Evolutionary conservation across 2,113 vertebrate genomes (phyloP).

Genomic region (Syngnathus scovelli): DNA sequence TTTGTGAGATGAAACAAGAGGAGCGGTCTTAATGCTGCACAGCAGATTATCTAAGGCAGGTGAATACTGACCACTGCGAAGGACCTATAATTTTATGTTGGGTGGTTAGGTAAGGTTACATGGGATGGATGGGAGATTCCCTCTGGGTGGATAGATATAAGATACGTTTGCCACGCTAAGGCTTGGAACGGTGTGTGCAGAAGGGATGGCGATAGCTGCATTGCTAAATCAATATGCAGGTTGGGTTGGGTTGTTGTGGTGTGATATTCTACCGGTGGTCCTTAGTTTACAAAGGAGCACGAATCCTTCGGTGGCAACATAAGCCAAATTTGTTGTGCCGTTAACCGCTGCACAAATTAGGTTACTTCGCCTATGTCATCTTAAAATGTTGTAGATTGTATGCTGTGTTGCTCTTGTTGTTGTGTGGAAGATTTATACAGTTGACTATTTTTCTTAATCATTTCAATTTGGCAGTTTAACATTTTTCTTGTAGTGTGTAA

Average conservation of each 20-base stretch:
- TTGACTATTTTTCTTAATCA: background rate
- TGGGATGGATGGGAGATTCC: slow-evolving; percentile 29
- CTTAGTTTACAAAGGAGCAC: too few relatives aligned
- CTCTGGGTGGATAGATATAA: slow-evolving; percentile 16
- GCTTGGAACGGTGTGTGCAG: background rate
- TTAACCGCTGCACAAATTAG: too few relatives aligned
- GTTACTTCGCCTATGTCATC: too few relatives aligned
- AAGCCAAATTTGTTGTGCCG: too few relatives aligned
- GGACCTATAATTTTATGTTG: slow-evolving; percentile 55
- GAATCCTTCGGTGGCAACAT: too few relatives aligned
- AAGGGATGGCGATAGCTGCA: background rate
- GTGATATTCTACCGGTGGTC: too few relatives aligned
- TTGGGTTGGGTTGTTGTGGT: background rate
- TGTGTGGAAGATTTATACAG: background rate
- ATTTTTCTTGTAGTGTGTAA: background rate
- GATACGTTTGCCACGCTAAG: background rate
- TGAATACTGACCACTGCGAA: slow-evolving; percentile 43
- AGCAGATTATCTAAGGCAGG: slow-evolving; percentile 54
- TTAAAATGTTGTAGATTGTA: too few relatives aligned
- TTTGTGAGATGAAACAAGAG: slow-evolving; percentile 52
- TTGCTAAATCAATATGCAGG: background rate
- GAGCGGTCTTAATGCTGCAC: slow-evolving; percentile 32
- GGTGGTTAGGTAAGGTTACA: slow-evolving; percentile 52
- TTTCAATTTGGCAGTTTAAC: background rate
- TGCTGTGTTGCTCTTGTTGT: too few relatives aligned